Evolutionary conservation across 2,888 invertebrate genomes (phyloP), one percentile per base, ranked within the genome.

Genomic region (Chouioia cunea): DNA sequence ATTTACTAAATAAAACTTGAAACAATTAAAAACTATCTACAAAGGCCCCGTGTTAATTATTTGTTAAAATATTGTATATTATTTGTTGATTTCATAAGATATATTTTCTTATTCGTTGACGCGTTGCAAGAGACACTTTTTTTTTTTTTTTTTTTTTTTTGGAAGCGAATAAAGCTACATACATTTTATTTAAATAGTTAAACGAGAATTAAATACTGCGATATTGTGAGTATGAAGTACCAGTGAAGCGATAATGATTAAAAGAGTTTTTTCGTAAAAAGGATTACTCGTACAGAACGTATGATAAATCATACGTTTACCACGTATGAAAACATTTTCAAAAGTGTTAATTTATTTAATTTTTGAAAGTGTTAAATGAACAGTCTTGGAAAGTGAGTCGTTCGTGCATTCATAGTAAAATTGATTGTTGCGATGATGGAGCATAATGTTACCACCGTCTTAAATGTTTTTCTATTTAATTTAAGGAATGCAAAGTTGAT

Each of bases 11-110:
- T 10, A 73, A 76, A 76, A 75, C 60, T 74, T 72, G 66, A 70
- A 74, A 68, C 74, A 72, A 77, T 78, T 75, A 77, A 79, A 77
- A 78, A 77, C 77, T 83, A 83, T 80, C 80, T 81, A 81, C 80
- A 82, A 79, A 81, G 80, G 78, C 79, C 80, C 76, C 78, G 60
- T 71, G 73, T 77, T 77, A 76, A 74, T 79, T 75, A 69, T 76
- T 74, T 75, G 53, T 63, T 60, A 70, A 66, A 59, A 64, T 36
- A 36, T 36, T 36, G 44, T 62, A 64, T 64, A 47, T 23, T 59
- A 67, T 60, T 53, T 54, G 54, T 36, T 43, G 53, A 16, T 60
- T 59, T n/a, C 14, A 36, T 44, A 53, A 65, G 47, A 65, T 43
- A 70, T 60, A 20, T 50, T 46, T 60, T 65, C 16, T 56, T 60